Percentiles rank a stretch among this genome's conserved stretches.
Conservation (phyloP, 1,140 invertebrate species). For the Monochamus saltuarius region DNA sequence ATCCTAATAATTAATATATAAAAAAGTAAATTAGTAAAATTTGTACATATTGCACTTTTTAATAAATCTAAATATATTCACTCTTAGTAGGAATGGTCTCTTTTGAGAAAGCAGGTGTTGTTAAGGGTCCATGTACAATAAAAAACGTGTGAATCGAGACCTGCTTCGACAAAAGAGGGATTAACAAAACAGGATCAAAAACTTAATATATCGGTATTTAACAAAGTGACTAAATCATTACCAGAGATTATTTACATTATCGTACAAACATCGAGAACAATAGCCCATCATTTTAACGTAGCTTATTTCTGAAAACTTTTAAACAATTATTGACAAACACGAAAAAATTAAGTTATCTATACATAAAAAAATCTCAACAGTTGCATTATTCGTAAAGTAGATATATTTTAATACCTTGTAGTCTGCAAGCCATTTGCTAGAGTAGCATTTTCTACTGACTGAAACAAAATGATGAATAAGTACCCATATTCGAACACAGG, state of each 20-base stretch:
- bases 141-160: background rate
- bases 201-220: conserved; percentile 28
- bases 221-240: conserved; percentile 23
- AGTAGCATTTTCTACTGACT: too few relatives aligned
- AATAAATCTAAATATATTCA: conserved; percentile 48
- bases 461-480: too few relatives aligned
- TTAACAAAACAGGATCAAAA: conserved; percentile 21
- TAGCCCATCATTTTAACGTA: background rate
- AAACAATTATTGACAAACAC: too few relatives aligned
- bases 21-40: conserved; percentile 55
- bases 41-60: conserved; percentile 57
- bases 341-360: too few relatives aligned
- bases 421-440: too few relatives aligned
- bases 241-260: conserved; percentile 22
- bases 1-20: conserved; percentile 53
- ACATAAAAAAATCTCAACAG: too few relatives aligned
- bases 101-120: conserved; percentile 33
- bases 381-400: too few relatives aligned
- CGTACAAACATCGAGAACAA: conserved; percentile 9
- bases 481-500: too few relatives aligned
- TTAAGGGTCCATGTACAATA: background rate
- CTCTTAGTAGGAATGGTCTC: conserved; percentile 43
- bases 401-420: too few relatives aligned
- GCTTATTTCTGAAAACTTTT: background rate
- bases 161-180: conserved; percentile 37